phyloP scores from a whole-genome alignment of 2,113 vertebrate species.

The Nymphicus hollandicus region DNA sequence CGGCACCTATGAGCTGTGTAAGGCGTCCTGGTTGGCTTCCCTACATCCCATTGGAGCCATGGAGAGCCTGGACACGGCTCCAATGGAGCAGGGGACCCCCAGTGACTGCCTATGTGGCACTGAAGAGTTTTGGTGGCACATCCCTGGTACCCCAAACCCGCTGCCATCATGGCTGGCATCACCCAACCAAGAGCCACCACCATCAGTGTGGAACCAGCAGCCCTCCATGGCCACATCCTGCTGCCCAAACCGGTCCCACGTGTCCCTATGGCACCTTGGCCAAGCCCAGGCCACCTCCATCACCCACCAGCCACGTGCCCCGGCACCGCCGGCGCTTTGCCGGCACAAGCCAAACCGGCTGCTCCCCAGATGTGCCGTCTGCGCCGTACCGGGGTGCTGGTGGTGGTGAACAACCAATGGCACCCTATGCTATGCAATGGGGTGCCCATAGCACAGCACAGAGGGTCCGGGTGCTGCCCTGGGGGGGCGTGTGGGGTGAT shows the following conservation, averaged over 20 bases:
- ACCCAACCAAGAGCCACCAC: not conserved
- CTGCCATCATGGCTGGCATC: rapidly evolving
- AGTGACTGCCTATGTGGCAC: rapidly evolving
- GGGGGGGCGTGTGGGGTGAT: not conserved
- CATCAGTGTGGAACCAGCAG: rapidly evolving
- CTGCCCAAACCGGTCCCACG: rapidly evolving
- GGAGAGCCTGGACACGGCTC: not conserved
- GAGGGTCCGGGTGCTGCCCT: not conserved
- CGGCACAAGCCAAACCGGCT: not conserved
- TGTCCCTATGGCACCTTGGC: not conserved
- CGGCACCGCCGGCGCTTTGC: not conserved
- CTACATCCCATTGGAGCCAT: too few relatives aligned
- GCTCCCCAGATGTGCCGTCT: not conserved
- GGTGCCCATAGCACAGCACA: not conserved
- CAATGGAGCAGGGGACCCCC: rapidly evolving
- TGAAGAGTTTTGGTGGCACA: rapidly evolving
- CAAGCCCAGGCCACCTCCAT: not conserved
- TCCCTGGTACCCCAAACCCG: rapidly evolving
- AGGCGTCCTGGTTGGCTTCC: not conserved
- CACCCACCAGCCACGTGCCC: not conserved
- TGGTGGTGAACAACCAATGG: too few relatives aligned
- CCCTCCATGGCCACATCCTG: rapidly evolving
- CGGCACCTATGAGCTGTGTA: rapidly evolving
- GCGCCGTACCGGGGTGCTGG: not conserved
- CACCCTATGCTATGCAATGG: not conserved